phyloP scores from a whole-genome alignment of 1,140 invertebrate species.

The Plectus sambesii region DNA sequence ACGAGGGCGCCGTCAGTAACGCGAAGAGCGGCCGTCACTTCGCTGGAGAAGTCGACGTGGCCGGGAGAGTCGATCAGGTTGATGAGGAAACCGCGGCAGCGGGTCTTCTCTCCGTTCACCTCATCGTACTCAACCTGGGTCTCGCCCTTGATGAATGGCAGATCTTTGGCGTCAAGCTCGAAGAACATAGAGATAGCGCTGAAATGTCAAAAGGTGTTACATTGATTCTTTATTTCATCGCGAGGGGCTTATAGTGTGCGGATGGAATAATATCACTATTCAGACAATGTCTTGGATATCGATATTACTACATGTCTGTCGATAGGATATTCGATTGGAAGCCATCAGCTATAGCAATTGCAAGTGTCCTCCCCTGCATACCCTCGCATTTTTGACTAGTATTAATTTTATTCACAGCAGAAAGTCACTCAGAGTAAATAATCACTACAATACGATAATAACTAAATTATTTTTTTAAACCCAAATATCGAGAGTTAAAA shows the following conservation, averaged over 20 bases:
- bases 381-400: too few relatives aligned
- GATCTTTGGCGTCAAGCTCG: constrained; percentile 78
- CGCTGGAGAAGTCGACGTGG: constrained; percentile 98
- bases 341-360: too few relatives aligned
- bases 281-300: too few relatives aligned
- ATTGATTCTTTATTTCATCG: constrained; percentile 7
- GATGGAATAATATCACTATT: too few relatives aligned
- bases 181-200: constrained; percentile 98
- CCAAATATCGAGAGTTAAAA: too few relatives aligned
- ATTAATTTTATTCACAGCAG: too few relatives aligned
- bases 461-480: too few relatives aligned
- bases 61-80: constrained; percentile 98
- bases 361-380: too few relatives aligned
- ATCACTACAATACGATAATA: too few relatives aligned
- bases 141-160: constrained; percentile 55
- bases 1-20: constrained; percentile 97
- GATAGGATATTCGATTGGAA: too few relatives aligned
- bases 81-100: constrained; percentile 89
- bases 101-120: constrained; percentile 71
- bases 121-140: constrained; percentile 32
- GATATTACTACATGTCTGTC: too few relatives aligned
- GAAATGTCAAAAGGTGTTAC: constrained; percentile 35
- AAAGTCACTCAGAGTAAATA: too few relatives aligned
- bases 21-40: constrained; percentile 94
- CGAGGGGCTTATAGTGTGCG: constrained; percentile 9